A percentile compares a stretch with the other conserved stretches of the same genome.
These are phyloP conservation scores for Eptatretus burgeri DNA, from an alignment of 2,113 vertebrate species.

Conservation along the genomic window DNA sequence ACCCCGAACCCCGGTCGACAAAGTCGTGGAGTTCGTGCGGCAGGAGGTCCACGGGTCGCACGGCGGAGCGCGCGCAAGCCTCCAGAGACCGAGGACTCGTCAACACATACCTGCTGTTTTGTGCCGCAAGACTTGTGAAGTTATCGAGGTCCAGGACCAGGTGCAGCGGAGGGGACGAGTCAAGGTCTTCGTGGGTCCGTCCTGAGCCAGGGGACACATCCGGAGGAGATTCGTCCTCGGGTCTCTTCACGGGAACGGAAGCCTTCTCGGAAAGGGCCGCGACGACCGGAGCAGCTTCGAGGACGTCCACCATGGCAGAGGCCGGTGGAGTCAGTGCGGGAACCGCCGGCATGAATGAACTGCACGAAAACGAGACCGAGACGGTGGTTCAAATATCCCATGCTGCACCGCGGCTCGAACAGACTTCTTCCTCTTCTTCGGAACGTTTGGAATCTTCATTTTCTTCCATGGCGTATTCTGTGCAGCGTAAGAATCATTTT, in stretches of 20 bases:
- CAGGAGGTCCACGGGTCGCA: conserved; percentile 73
- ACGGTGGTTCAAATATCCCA: too few relatives aligned
- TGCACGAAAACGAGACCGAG: too few relatives aligned
- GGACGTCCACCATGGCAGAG: conserved; percentile 3
- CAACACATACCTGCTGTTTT: conserved; percentile 80
- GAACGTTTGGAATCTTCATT: too few relatives aligned
- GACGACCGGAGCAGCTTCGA: background rate
- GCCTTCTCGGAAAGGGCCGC: background rate
- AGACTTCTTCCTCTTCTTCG: too few relatives aligned
- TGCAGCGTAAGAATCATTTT: too few relatives aligned
- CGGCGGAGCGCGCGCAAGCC: conserved; percentile 67
- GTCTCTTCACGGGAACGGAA: background rate
- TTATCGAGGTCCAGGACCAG: conserved; percentile 81
- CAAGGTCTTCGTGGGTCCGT: background rate
- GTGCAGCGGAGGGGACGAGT: conserved; percentile 33
- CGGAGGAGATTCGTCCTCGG: background rate
- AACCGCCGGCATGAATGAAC: too few relatives aligned
- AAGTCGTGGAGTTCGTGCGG: conserved; percentile 39
- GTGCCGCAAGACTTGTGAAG: conserved; percentile 53
- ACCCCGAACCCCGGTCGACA: conserved; percentile 44
- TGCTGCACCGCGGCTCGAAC: too few relatives aligned
- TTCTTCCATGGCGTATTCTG: too few relatives aligned
- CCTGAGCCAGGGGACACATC: background rate
- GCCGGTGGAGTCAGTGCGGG: too few relatives aligned
- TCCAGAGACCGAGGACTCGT: conserved; percentile 80